Evolutionary conservation across 2,888 invertebrate genomes (phyloP).

Genomic region (Troides helena): DNA sequence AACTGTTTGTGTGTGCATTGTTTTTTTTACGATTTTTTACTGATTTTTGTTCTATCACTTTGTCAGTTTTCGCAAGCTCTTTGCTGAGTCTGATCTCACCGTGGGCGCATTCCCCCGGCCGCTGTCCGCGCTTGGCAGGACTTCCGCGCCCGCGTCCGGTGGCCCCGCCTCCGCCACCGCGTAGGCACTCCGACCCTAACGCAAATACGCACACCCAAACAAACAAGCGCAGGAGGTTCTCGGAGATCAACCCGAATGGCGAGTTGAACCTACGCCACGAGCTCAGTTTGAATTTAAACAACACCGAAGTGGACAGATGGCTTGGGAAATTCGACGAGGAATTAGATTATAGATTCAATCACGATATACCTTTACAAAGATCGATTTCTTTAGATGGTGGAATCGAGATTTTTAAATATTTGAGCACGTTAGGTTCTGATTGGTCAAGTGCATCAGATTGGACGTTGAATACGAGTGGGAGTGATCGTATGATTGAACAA

Average conservation of each 20-base stretch:
- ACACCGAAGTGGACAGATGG: conserved; percentile 60
- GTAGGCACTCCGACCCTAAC: conserved; percentile 30
- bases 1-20: neutral
- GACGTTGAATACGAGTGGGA: conserved; percentile 55
- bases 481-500: conserved; percentile 42
- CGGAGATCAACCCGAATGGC: conserved; percentile 47
- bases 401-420: conserved; percentile 59
- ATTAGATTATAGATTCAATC: conserved; percentile 49
- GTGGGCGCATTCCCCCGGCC: conserved; percentile 88
- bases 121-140: conserved; percentile 65
- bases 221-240: conserved; percentile 43
- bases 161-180: conserved; percentile 49
- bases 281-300: conserved; percentile 55
- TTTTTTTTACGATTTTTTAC: neutral
- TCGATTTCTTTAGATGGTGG: conserved; percentile 69
- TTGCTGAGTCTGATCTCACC: conserved; percentile 88
- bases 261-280: conserved; percentile 66
- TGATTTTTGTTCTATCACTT: neutral
- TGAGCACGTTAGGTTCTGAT: conserved; percentile 57
- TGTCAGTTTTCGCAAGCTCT: conserved; percentile 92
- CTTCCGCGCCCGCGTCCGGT: conserved; percentile 68
- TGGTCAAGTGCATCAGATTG: conserved; percentile 56
- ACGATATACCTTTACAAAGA: conserved; percentile 60
- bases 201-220: conserved; percentile 31
- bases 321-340: conserved; percentile 59